phyloP scores from a whole-genome alignment of 1,140 invertebrate genomes.

The Gonatopus flavifemur region DNA sequence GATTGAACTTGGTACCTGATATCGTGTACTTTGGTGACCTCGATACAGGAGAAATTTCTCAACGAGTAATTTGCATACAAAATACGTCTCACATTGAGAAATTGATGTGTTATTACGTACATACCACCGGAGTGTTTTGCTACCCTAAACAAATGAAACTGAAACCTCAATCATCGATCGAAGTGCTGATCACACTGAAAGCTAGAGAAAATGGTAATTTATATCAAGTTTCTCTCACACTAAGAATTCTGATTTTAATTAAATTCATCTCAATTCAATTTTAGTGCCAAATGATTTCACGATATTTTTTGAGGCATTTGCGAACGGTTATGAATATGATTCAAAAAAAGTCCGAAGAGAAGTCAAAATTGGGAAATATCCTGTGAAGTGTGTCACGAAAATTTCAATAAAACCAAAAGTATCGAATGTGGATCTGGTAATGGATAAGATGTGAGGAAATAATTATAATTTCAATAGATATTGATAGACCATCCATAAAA shows the following conservation, averaged over 20 bases:
- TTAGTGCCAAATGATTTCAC: no score
- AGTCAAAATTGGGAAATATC: constrained; percentile 14
- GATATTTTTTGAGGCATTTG: constrained; percentile 17
- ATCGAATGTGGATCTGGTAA: no score
- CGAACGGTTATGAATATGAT: constrained; percentile 6
- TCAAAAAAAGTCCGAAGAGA: neutral
- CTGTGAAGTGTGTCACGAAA: constrained; percentile 14
- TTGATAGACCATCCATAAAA: no score
- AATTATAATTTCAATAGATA: no score
- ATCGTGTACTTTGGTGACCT: constrained; percentile 26
- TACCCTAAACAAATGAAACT: constrained; percentile 19
- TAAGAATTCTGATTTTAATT: neutral
- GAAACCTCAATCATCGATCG: constrained; percentile 18
- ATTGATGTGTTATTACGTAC: constrained; percentile 23
- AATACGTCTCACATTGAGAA: constrained; percentile 26
- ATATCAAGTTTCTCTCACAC: neutral
- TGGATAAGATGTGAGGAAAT: no score
- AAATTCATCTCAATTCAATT: constrained; percentile 8
- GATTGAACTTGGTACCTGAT: constrained; percentile 27
- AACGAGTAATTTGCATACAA: constrained; percentile 22
- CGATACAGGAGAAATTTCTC: constrained; percentile 14
- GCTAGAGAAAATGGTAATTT: constrained; percentile 23
- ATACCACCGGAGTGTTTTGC: constrained; percentile 14
- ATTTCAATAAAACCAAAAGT: constrained; percentile 8
- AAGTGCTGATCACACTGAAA: constrained; percentile 27